phyloP scores from a whole-genome alignment of 2,888 invertebrate genomes.

The Spilosoma lubricipeda region DNA sequence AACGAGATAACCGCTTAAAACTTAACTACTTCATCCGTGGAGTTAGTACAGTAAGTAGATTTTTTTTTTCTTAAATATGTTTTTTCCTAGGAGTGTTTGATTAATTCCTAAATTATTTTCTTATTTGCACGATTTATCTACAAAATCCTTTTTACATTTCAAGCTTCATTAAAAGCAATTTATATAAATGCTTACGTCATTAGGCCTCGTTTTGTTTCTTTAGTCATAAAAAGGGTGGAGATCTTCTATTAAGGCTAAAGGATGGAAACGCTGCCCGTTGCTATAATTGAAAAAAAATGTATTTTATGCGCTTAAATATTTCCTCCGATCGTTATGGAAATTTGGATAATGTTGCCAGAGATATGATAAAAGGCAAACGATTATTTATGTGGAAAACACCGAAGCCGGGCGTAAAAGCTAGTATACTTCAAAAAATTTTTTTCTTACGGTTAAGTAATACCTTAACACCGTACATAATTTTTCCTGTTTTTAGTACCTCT shows the following conservation, averaged over 20 bases:
- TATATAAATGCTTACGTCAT: not conserved
- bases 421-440: no score
- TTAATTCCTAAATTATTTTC: not conserved
- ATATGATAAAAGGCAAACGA: not conserved
- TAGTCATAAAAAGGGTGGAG: not conserved
- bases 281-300: not conserved
- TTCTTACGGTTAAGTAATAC: not conserved
- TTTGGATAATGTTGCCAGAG: not conserved
- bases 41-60: not conserved
- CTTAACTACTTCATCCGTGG: no score
- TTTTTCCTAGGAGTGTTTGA: not conserved
- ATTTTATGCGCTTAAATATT: not conserved
- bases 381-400: not conserved
- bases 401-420: not conserved
- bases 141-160: not conserved
- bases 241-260: not conserved
- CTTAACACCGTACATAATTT: not conserved
- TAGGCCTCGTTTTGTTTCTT: not conserved
- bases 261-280: not conserved
- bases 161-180: not conserved
- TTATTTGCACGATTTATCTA: slow-evolving; percentile 7
- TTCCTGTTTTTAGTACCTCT: not conserved
- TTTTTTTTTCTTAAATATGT: not conserved
- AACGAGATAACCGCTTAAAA: no score
- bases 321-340: not conserved